Percentiles rank a stretch among this genome's conserved stretches.
phyloP scores from a whole-genome alignment of 1,140 invertebrate species.

The Atta texana region DNA sequence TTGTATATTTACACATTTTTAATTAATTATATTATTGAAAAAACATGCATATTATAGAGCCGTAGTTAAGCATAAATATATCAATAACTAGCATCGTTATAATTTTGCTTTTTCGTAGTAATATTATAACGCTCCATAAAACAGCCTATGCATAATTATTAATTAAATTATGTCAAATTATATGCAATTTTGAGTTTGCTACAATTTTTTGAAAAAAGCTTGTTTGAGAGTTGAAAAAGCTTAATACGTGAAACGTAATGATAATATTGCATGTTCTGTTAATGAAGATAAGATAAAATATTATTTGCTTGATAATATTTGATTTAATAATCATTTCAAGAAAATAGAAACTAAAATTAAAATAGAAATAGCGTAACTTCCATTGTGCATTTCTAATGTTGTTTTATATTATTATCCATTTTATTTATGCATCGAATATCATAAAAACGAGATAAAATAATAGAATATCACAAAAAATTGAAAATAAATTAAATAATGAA shows the following conservation, averaged over 20 bases:
- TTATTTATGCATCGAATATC: neutral
- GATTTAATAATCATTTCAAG: neutral
- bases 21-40: neutral
- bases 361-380: neutral
- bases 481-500: neutral
- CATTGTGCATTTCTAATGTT: neutral
- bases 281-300: neutral
- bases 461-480: neutral
- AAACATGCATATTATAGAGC: neutral
- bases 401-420: neutral
- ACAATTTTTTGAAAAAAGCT: too few relatives aligned
- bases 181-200: neutral
- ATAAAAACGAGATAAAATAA: neutral
- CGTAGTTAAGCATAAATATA: neutral
- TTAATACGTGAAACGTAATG: slow-evolving; percentile 29
- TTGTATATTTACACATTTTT: too few relatives aligned
- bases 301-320: neutral
- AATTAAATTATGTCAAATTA: slow-evolving; percentile 27
- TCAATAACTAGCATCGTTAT: neutral
- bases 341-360: neutral
- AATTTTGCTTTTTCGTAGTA: neutral
- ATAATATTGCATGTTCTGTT: slow-evolving; percentile 1
- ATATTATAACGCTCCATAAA: neutral
- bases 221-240: slow-evolving; percentile 6
- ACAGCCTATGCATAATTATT: neutral